These are phyloP conservation scores for Loxodonta africana DNA, from an alignment of 2,113 vertebrate species.

Conservation along the genomic window DNA sequence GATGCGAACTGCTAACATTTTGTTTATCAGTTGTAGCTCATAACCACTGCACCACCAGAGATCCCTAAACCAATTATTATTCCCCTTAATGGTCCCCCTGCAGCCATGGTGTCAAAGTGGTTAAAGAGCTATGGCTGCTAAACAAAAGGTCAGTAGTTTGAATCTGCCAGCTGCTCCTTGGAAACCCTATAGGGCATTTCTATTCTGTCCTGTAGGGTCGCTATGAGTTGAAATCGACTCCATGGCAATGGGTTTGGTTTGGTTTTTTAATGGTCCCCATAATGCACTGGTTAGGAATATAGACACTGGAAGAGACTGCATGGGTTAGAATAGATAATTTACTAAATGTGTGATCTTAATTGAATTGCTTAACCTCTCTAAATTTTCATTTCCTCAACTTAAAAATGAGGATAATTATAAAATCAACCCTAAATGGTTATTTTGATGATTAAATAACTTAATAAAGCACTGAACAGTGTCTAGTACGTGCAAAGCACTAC, in stretches of 20 bases:
- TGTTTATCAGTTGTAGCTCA: too few relatives aligned
- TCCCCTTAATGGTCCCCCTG: not conserved
- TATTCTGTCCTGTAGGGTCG: too few relatives aligned
- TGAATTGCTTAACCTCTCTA: not conserved
- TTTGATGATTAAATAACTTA: not conserved
- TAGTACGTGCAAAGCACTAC: not conserved
- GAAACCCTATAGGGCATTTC: too few relatives aligned
- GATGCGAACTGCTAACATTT: too few relatives aligned
- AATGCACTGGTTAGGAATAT: not conserved
- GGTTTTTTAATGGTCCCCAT: too few relatives aligned
- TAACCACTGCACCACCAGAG: too few relatives aligned
- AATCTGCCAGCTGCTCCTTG: too few relatives aligned
- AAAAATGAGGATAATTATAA: conserved; percentile 16
- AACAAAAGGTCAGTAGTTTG: too few relatives aligned
- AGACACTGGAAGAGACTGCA: not conserved
- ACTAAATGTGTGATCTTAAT: not conserved
- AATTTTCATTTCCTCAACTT: conserved; percentile 7
- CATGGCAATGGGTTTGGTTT: too few relatives aligned
- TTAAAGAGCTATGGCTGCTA: too few relatives aligned
- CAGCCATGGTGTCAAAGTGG: too few relatives aligned
- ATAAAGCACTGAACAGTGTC: not conserved
- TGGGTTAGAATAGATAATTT: not conserved
- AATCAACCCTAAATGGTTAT: conserved; percentile 10
- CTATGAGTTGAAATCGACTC: too few relatives aligned
- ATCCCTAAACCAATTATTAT: not conserved